These are phyloP conservation scores for Sipha flava DNA, from an alignment of 1,140 invertebrate genomes.

Conservation along the genomic window DNA sequence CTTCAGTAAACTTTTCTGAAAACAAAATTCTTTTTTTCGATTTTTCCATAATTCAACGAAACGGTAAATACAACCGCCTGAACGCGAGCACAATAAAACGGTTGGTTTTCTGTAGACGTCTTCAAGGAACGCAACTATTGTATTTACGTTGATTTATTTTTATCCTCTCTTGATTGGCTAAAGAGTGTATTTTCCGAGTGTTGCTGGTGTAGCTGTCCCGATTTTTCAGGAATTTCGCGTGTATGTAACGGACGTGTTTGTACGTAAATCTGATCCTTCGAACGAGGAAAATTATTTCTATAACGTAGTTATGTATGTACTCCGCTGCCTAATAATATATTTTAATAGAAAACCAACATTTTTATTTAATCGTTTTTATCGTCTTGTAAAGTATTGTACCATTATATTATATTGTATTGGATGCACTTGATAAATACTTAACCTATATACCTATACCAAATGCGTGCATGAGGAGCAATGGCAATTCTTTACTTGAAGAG, in stretches of 20 bases:
- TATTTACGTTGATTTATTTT: neutral
- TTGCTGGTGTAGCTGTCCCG: neutral
- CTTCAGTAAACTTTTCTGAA: neutral
- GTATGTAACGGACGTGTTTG: neutral
- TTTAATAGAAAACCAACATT: too few species aligned
- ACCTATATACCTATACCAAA: too few species aligned
- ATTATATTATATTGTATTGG: too few species aligned
- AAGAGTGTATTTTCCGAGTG: neutral
- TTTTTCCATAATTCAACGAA: too few species aligned
- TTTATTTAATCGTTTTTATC: too few species aligned
- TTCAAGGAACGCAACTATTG: neutral
- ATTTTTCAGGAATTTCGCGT: neutral
- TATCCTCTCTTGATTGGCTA: neutral
- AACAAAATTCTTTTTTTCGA: neutral
- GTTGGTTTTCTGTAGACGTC: neutral
- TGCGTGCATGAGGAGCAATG: too few species aligned
- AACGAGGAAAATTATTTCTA: neutral
- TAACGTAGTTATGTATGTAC: too few species aligned
- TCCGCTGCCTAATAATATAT: too few species aligned
- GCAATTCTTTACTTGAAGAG: too few species aligned
- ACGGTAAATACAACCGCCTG: neutral
- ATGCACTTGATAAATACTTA: too few species aligned
- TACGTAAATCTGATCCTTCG: neutral
- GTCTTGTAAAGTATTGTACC: too few species aligned
- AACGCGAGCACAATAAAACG: neutral